Conservation (phyloP, 2,113 vertebrate species). For the Pseudois nayaur region DNA sequence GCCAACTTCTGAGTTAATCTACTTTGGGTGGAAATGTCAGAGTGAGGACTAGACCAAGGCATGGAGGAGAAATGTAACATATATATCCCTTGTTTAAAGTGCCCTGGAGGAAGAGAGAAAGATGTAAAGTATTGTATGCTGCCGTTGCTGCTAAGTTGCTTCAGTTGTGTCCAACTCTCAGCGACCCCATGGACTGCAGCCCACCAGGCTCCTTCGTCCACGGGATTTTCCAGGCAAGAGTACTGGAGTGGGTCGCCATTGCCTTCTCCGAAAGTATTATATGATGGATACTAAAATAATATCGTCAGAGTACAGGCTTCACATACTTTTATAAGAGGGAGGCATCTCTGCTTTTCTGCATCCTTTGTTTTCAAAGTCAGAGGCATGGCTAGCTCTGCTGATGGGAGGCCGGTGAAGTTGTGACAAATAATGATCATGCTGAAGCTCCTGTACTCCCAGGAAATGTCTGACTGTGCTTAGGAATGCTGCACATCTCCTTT, state of each 20-base stretch:
- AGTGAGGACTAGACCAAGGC: neutral
- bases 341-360: neutral
- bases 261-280: neutral
- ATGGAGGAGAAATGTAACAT: neutral
- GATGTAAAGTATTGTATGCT: neutral
- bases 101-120: neutral
- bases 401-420: neutral
- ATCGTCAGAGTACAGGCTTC: neutral
- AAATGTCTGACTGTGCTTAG: neutral
- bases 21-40: neutral
- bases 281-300: neutral
- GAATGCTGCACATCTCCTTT: neutral
- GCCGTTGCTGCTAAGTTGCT: neutral
- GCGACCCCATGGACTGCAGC: neutral
- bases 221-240: neutral
- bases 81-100: neutral
- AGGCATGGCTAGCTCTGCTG: neutral
- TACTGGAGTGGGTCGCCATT: neutral
- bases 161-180: neutral
- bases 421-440: neutral
- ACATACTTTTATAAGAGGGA: neutral
- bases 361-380: neutral
- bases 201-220: neutral
- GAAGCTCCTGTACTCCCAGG: neutral
- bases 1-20: neutral